Evolutionary conservation across 2,888 invertebrate genomes (phyloP).

Genomic region (Acronicta alni): DNA sequence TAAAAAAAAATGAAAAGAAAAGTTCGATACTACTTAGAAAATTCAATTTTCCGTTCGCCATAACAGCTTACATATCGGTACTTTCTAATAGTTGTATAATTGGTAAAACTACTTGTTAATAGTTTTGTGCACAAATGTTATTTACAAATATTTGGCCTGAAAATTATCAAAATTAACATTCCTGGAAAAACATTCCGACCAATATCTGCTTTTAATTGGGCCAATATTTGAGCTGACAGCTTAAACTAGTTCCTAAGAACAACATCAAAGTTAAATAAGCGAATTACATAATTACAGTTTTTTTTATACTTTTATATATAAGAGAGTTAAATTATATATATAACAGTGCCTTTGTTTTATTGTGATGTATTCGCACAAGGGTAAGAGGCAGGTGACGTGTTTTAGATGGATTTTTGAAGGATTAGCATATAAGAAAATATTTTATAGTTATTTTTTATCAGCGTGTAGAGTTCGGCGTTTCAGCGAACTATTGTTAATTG

Average conservation of each 20-base stretch:
- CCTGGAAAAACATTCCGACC: constrained; percentile 41
- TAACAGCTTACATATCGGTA: constrained; percentile 9
- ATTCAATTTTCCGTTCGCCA: constrained; percentile 20
- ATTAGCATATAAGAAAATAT: constrained; percentile 62
- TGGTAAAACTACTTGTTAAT: constrained; percentile 17
- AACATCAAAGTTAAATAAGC: constrained; percentile 17
- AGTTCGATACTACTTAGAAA: neutral
- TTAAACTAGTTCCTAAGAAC: constrained; percentile 63
- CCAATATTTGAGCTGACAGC: constrained; percentile 32
- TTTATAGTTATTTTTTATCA: constrained; percentile 46
- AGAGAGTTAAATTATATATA: constrained; percentile 51
- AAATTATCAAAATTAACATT: constrained; percentile 37
- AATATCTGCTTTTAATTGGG: constrained; percentile 29
- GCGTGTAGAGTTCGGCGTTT: constrained; percentile 1
- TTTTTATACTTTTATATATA: constrained; percentile 61
- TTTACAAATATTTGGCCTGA: constrained; percentile 16
- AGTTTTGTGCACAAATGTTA: constrained; percentile 20
- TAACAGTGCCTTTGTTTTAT: constrained; percentile 67
- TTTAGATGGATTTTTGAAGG: constrained; percentile 67
- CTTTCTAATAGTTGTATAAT: constrained; percentile 16
- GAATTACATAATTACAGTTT: constrained; percentile 42
- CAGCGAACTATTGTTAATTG: constrained; percentile 22
- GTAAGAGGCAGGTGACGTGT: constrained; percentile 59
- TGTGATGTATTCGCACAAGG: constrained; percentile 50
- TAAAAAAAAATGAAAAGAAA: constrained; percentile 1